phyloP scores from a whole-genome alignment of 30 jellyfish, hydroid and myxozoan genomes.

The Cassiopea xamachana region DNA sequence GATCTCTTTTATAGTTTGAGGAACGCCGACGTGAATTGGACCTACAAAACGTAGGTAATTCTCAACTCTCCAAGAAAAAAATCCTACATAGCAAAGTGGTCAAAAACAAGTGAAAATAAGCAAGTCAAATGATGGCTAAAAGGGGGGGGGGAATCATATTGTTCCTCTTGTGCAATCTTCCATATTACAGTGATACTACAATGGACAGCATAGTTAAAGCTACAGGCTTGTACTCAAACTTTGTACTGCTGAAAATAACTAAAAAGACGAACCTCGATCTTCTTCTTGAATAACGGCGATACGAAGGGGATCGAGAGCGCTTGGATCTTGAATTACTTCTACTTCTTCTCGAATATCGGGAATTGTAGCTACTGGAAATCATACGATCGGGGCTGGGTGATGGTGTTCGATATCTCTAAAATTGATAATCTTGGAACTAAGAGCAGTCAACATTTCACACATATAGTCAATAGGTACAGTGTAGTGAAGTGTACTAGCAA shows the following conservation, averaged over 20 bases:
- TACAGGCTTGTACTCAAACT: no score
- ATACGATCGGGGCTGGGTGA: constrained; percentile 45
- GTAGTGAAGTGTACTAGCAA: no score
- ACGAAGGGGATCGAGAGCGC: background rate
- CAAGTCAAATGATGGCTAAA: no score
- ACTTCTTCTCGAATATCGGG: background rate
- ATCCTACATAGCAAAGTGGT: no score
- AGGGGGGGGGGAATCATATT: no score
- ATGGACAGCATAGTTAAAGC: no score
- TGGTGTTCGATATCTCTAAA: constrained; percentile 67
- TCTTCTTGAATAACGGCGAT: background rate
- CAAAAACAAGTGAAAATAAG: no score
- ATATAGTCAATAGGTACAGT: no score
- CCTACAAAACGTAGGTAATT: background rate
- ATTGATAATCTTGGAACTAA: background rate
- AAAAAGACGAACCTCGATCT: constrained; percentile 4
- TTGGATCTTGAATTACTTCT: background rate
- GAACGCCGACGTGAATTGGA: constrained; percentile 6
- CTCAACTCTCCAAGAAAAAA: background rate
- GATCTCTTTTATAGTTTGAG: constrained; percentile 2
- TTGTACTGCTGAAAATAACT: background rate
- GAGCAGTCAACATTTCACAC: background rate
- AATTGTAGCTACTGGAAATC: background rate
- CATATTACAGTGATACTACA: no score
- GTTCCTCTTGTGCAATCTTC: no score